Base-by-base conservation (phyloP, 2,888 invertebrate species). In the Formica aserva region DNA sequence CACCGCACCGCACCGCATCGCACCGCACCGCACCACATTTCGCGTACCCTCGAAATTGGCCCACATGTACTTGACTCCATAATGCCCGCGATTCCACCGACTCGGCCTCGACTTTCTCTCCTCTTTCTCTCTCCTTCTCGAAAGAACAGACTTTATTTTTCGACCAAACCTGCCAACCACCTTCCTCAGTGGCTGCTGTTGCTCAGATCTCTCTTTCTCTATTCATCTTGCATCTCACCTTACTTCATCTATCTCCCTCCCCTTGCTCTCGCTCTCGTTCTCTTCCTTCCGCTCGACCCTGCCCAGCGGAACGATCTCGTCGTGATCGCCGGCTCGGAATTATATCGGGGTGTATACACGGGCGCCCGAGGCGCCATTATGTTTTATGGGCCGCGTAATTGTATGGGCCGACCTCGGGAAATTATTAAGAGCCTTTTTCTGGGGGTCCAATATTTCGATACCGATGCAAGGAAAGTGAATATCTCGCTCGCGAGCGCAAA, bases 11-110 rank as follows among this genome's bases (percentile, higher is more conserved):
- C 87, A 76, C 83, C 81, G 78, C 85, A 75, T 13, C 76, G 48
- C 35, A 48, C 26, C 41, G 22, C 86, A 76, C 84, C 75, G 71
- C n/a, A 55, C 35, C 82, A 84, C 85, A 78, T 85, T 67, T 80
- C 85, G 86, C 85, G 86, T 88, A 86, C 88, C 89, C 90, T 88
- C 90, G 84, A 89, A 90, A 92, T 92, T 92, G 88, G 91, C 87
- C 91, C 91, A 91, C 90, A 92, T 92, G 92, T 91, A 93, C 90
- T 92, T 91, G 91, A 90, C 92, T 93, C 92, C 91, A 92, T 92
- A 92, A 92, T 91, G 87, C 87, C 83, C 86, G 35, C 78, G 88
- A 89, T 88, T 91, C 84, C 85, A 85, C 76, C 81, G 83, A 77
- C 74, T 69, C 29, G 69, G 45, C 41, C 48, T 48, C 48, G 18